Base-by-base conservation (phyloP, 2,797 vertebrate genomes). In the Falco biarmicus region DNA sequence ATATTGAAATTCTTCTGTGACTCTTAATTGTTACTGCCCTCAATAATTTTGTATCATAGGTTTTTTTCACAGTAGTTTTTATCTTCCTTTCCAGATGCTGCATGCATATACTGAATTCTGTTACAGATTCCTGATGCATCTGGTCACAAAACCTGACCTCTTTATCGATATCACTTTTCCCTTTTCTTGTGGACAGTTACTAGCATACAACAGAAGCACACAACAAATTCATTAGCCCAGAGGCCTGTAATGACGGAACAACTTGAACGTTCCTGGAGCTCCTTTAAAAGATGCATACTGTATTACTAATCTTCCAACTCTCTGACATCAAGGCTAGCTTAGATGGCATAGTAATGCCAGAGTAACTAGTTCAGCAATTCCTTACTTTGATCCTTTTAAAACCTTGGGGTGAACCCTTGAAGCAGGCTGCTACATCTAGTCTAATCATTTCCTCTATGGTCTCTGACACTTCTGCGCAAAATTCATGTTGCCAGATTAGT, bases 11-110 rank as follows among this genome's bases (percentile, higher is more conserved):
- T 47, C 25, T 76, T 83, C 20, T 50, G 28, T 4, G 10, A 68
- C 5, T 75, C 28, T 64, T 43, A 75, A 8, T 32, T 66, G 9
- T 47, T 47, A 15, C 22, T 71, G 10, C 11, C 26, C 20, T 68
- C 32, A 60, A 64, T 45, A 64, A 59, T 60, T 76, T 80, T 68
- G 8, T 54, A 37, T 19, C 9, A 6, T 13, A 26, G 11, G 37
- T 37, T 22, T 37, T 50, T 90, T 77, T 64, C 26, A 64, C 41
- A 45, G 32, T 14, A 15, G 2, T 54, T 78, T 69, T 82, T 53
- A 29, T 24, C 18, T 54, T n/a, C 13, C 70, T 88, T 75, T 57
- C 68, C 3, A 13, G 13, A 54, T 0, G 0, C 47, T 31, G 28
- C 17, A 47, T 48, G 13, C 17, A n/a, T 41, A 75, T 0, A 1